A percentile compares a stretch with the other conserved stretches of the same genome.
These are phyloP conservation scores for Probosciger aterrimus DNA, from an alignment of 2,113 vertebrate genomes.

Conservation along the genomic window DNA sequence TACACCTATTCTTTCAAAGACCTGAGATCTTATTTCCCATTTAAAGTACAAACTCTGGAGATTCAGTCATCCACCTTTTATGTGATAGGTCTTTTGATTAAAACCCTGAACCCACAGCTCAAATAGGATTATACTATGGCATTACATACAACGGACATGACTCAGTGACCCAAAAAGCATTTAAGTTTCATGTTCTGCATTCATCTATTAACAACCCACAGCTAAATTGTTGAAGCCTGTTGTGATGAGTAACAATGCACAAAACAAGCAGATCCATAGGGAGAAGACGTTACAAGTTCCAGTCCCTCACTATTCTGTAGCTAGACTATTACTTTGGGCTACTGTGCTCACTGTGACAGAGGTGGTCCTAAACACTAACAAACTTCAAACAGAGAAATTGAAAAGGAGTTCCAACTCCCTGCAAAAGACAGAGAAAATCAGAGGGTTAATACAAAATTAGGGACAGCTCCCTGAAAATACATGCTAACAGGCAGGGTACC, in stretches of 20 bases:
- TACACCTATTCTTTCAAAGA: neutral
- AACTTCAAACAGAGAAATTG: neutral
- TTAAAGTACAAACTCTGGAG: neutral
- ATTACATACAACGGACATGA: neutral
- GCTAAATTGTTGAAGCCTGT: neutral
- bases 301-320: neutral
- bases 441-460: neutral
- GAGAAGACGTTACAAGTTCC: neutral
- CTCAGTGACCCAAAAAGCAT: neutral
- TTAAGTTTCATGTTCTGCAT: neutral
- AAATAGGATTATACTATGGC: neutral
- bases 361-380: neutral
- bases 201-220: neutral
- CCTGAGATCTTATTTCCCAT: neutral
- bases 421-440: neutral
- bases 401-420: neutral
- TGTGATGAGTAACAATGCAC: neutral
- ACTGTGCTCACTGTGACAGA: neutral
- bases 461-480: neutral
- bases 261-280: neutral
- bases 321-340: neutral
- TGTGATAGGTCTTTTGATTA: neutral
- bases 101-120: neutral
- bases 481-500: neutral
- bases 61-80: neutral